Evolutionary conservation across 2,113 vertebrate genomes (phyloP), one percentile per base, ranked within the genome.

Genomic region (Erythrocercus mccallii): DNA sequence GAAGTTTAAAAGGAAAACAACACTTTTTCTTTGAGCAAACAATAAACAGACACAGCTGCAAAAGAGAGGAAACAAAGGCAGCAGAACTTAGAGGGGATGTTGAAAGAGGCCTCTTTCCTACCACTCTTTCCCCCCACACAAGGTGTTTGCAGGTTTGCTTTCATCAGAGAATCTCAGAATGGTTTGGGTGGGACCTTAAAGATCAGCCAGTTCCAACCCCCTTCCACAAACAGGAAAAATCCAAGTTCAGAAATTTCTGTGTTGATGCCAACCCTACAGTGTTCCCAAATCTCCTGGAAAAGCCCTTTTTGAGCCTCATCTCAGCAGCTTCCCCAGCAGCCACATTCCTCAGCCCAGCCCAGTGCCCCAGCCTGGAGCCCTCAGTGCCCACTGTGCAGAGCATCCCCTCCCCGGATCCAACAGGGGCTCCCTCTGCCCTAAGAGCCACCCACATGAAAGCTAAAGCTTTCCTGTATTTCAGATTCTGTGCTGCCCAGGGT

Each of bases 271-370:
- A 2, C 24, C 8, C 60, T 4, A 1, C 10, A 1, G 5, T 24
- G 9, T 1, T 5, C 40, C 24, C 9, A 2, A 0, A 0, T 3
- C 48, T 68, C 23, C 21, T 15, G 9, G 6, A 7, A 19, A 45
- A 70, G 6, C 28, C 8, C 9, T 37, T 81, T 16, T 1, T 0
- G 9, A 73, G 31, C 14, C 19, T 31, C 23, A 35, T 6, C 64
- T 61, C 38, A 25, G 21, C 33, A 70, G 12, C 2, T 1, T 57
- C 18, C n/a, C 12, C 42, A 25, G 8, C 5, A 16, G 21, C 30
- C 37, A 3, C 0, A 0, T 4, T 3, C 18, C 38, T n/a, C 4
- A 3, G 13, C 19, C 30, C 44, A 31, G 7, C 8, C 15, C 51
- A 53, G 27, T 51, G 48, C 20, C 53, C 53, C 31, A 33, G 19